These are phyloP conservation scores for Calliopsis andreniformis DNA, from an alignment of 1,140 invertebrate species.

Conservation along the genomic window DNA sequence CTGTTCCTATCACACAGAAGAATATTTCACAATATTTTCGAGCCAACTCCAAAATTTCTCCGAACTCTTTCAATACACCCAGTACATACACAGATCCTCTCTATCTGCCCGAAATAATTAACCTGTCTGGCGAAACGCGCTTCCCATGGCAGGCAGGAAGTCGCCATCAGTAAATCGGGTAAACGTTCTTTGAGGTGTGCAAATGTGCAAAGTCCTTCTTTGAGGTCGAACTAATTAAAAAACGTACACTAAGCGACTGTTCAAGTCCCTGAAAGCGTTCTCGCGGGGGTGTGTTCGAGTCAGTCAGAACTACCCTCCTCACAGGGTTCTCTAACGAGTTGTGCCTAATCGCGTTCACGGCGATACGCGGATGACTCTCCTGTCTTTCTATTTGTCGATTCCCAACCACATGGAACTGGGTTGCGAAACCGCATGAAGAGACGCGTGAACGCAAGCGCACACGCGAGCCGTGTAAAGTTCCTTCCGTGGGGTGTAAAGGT, in stretches of 20 bases:
- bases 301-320: neutral
- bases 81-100: neutral
- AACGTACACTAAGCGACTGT: neutral
- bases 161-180: no score
- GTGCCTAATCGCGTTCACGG: conserved; percentile 20
- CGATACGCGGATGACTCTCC: neutral
- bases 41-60: no score
- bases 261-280: neutral
- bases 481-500: conserved; percentile 53
- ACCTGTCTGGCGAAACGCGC: neutral
- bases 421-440: conserved; percentile 55
- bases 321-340: neutral
- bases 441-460: conserved; percentile 22
- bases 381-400: conserved; percentile 54
- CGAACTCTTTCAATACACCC: no score
- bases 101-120: neutral
- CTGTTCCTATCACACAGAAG: no score
- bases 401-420: conserved; percentile 48
- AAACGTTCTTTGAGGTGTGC: neutral
- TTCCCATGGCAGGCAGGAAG: neutral
- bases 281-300: conserved; percentile 17
- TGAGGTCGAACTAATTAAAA: conserved; percentile 10
- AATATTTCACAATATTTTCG: no score
- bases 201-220: neutral
- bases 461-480: conserved; percentile 19